These are phyloP conservation scores for Erebia epiphron DNA, from an alignment of 2,888 invertebrate species.

Conservation along the genomic window DNA sequence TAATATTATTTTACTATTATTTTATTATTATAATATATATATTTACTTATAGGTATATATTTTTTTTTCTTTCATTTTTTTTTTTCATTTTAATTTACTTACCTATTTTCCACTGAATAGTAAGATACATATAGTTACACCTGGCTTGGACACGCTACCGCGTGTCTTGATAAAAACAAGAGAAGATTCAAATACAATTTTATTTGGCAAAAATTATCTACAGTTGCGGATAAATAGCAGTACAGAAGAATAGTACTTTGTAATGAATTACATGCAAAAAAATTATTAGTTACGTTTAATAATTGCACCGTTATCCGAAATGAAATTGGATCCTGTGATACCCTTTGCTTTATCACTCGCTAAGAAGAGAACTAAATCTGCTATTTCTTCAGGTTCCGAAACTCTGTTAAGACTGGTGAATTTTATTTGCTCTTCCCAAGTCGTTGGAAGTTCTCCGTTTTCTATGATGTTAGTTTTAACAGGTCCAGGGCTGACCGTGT, in stretches of 20 bases:
- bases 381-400: constrained; percentile 47
- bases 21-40: too few relatives aligned
- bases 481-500: constrained; percentile 86
- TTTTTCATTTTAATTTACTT: too few relatives aligned
- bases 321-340: constrained; percentile 45
- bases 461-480: constrained; percentile 48
- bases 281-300: neutral
- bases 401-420: constrained; percentile 42
- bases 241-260: neutral
- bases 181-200: neutral
- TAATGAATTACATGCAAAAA: neutral
- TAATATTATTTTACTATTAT: too few relatives aligned
- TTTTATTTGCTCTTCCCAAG: constrained; percentile 37
- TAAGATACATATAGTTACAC: too few relatives aligned
- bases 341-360: constrained; percentile 49
- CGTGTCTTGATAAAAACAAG: too few relatives aligned
- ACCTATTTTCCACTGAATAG: too few relatives aligned
- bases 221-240: neutral
- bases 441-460: constrained; percentile 33
- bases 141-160: too few relatives aligned
- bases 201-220: neutral
- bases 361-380: constrained; percentile 47
- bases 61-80: too few relatives aligned
- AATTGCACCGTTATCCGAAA: constrained; percentile 43
- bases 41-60: too few relatives aligned